Percentiles rank a stretch among this genome's conserved stretches.
Conservation (phyloP, 2,797 vertebrate species). For the Enteromius unitaeniatus region DNA sequence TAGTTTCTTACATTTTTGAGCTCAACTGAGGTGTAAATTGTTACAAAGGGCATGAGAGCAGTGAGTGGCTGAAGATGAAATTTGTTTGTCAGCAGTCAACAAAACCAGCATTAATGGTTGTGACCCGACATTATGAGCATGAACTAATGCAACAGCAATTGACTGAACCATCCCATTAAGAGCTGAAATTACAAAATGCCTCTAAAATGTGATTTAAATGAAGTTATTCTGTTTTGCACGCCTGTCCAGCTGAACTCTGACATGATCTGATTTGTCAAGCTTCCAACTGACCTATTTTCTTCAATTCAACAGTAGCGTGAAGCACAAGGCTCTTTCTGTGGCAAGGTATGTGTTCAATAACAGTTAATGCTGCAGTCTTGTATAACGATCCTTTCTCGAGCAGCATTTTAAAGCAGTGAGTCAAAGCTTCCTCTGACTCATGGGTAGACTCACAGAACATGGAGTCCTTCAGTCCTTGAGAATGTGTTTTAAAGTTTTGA, state of each 20-base stretch:
- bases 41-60: background rate
- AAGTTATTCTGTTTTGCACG: background rate
- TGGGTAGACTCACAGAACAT: constrained; percentile 23
- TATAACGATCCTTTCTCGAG: background rate
- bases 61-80: background rate
- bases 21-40: background rate
- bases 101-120: background rate
- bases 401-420: constrained; percentile 38
- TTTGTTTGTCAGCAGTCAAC: background rate
- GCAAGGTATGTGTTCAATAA: background rate
- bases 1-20: background rate
- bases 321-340: background rate
- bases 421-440: constrained; percentile 40
- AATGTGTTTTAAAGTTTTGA: constrained; percentile 1
- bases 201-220: background rate
- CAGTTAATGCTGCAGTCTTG: constrained; percentile 14
- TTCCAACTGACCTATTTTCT: background rate
- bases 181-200: background rate
- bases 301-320: background rate
- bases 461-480: background rate
- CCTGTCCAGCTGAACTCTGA: background rate
- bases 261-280: background rate
- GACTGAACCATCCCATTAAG: background rate
- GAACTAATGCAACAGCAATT: constrained; percentile 2
- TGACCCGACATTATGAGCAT: background rate